phyloP scores from a whole-genome alignment of 2,888 invertebrate genomes.

The Cataglyphis albicans region DNA sequence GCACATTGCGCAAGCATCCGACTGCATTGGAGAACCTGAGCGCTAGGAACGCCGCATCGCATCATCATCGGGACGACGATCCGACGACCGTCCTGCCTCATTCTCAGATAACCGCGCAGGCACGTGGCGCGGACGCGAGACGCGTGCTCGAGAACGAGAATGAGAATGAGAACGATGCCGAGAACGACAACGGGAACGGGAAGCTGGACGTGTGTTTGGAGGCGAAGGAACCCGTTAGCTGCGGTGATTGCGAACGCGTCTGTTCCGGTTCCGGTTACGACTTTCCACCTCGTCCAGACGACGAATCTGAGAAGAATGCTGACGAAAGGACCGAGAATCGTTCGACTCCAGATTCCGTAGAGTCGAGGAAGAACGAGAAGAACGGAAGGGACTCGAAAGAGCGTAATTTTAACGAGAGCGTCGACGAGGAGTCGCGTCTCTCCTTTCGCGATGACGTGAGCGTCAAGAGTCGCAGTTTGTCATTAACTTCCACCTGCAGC shows the following conservation, averaged over 20 bases:
- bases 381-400: constrained; percentile 59
- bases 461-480: constrained; percentile 83
- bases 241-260: constrained; percentile 83
- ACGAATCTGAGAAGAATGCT: not conserved
- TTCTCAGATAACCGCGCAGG: constrained; percentile 60
- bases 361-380: constrained; percentile 74
- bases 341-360: constrained; percentile 78
- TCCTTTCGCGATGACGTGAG: constrained; percentile 76
- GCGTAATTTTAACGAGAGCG: constrained; percentile 78
- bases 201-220: constrained; percentile 84
- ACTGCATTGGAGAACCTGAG: constrained; percentile 89
- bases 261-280: constrained; percentile 78
- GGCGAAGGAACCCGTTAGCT: constrained; percentile 83
- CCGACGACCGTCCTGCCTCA: constrained; percentile 24
- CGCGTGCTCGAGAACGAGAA: constrained; percentile 78
- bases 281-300: constrained; percentile 10
- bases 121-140: constrained; percentile 29
- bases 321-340: constrained; percentile 60
- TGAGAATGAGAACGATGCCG: constrained; percentile 84
- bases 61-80: constrained; percentile 58
- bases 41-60: constrained; percentile 75
- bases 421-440: constrained; percentile 75
- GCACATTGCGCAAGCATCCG: constrained; percentile 94
- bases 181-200: constrained; percentile 78
- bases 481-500: constrained; percentile 83